Conservation (phyloP, 2,113 vertebrate species). For the Ceratotherium simum region DNA sequence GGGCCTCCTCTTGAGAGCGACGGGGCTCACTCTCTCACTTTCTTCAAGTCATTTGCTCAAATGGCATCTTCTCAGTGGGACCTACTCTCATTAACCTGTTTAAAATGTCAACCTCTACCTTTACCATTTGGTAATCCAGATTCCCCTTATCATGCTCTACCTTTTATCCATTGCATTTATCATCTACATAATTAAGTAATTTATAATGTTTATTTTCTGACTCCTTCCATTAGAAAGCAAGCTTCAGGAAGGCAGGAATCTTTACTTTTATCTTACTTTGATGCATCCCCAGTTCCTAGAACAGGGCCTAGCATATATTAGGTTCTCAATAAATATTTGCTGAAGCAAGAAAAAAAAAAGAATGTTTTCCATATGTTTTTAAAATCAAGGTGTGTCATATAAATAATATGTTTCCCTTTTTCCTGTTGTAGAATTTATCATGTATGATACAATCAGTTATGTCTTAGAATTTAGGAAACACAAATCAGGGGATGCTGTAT, state of each 20-base stretch:
- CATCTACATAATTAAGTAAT: neutral
- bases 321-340: neutral
- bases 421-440: neutral
- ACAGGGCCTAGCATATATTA: neutral
- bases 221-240: neutral
- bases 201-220: conserved; percentile 4
- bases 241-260: neutral
- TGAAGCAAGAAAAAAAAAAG: neutral
- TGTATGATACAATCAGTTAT: neutral
- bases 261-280: conserved; percentile 27
- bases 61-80: neutral
- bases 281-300: neutral
- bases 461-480: neutral
- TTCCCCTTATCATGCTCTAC: neutral
- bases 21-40: neutral
- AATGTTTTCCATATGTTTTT: neutral
- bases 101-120: neutral
- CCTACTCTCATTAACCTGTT: neutral
- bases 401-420: neutral
- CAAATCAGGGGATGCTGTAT: neutral
- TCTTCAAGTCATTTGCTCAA: neutral
- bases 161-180: neutral
- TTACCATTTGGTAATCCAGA: neutral
- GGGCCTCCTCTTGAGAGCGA: neutral
- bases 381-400: neutral